A percentile compares a stretch with the other conserved stretches of the same genome.
Evolutionary conservation across 2,113 vertebrate genomes (phyloP).

Genomic region (Sebastes schlegelii): DNA sequence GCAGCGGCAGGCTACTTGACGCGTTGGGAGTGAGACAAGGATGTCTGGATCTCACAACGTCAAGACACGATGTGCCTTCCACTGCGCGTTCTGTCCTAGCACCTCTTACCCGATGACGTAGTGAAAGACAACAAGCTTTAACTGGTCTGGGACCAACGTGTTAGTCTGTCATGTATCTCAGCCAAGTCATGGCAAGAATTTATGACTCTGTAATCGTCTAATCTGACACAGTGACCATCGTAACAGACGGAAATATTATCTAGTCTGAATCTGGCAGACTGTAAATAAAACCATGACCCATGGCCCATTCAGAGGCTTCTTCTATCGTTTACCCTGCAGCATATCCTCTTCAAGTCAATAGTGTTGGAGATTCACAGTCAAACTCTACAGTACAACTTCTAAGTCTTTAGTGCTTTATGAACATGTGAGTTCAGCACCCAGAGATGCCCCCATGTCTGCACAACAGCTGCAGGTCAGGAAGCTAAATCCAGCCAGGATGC

Average conservation of each 20-base stretch:
- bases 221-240: not conserved
- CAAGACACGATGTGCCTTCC: no score
- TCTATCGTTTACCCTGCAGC: slow-evolving; percentile 10
- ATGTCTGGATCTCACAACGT: no score
- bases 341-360: slow-evolving; percentile 24
- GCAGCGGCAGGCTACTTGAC: no score
- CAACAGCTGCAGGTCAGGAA: slow-evolving; percentile 5
- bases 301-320: not conserved
- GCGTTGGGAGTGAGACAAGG: no score
- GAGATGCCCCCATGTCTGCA: not conserved
- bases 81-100: no score
- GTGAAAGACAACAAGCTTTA: not conserved
- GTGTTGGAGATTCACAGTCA: not conserved
- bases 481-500: not conserved
- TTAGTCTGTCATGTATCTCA: not conserved
- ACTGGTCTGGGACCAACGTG: not conserved
- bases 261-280: not conserved
- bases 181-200: not conserved
- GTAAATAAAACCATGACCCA: not conserved
- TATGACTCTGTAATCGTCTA: not conserved
- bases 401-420: not conserved
- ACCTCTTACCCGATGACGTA: not conserved
- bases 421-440: no score
- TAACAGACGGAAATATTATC: no score
- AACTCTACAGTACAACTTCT: not conserved